Evolutionary conservation across 2,113 vertebrate genomes (phyloP), one percentile per base, ranked within the genome.

Genomic region (Aegithalos caudatus): DNA sequence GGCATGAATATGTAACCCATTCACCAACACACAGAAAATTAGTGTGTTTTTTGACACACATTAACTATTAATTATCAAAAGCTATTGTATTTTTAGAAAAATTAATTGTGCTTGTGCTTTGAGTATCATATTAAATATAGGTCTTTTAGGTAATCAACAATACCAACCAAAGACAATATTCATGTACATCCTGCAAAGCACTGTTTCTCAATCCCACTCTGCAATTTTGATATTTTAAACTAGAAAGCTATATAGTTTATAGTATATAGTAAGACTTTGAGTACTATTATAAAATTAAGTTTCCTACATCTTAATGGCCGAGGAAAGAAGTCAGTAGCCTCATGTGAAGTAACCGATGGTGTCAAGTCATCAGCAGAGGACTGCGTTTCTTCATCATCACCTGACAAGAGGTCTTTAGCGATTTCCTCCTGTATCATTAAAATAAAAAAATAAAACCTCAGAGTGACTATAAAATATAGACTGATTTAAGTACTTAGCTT

Each of bases 291-390:
- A 76, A 91, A 94, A 85, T 23, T 28, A 80, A 11, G 35, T 61
- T 85, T 86, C 99, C 98, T 98, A 99, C 99, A 99, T 98, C 99
- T 98, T 94, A 99, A 98, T 44, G 99, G 99, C 90, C 99, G 98
- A 93, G 99, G 99, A 91, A 99, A 99, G 97, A 99, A 99, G 96
- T 99, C 99, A 0, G 99, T 99, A 92, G 99, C 97, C 95, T 99
- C 99, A 37, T 99, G 99, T 22, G 99, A 99, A 58, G 99, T 99
- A 91, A 99, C 99, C 13, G 99, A 99, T 12, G 99, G 99, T 35
- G 99, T 99, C 81, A 99, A 98, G 90, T 99, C 99, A 97, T 99
- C 99, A 74, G 99, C 99, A 66, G 99, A 99, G 38, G 99, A 99
- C 96, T 99, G 99, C 10, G 99, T 99, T 98, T 99, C 99, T 97